These are phyloP conservation scores for Calcarius lapponicus DNA, from an alignment of 2,797 vertebrate genomes.

Conservation along the genomic window DNA sequence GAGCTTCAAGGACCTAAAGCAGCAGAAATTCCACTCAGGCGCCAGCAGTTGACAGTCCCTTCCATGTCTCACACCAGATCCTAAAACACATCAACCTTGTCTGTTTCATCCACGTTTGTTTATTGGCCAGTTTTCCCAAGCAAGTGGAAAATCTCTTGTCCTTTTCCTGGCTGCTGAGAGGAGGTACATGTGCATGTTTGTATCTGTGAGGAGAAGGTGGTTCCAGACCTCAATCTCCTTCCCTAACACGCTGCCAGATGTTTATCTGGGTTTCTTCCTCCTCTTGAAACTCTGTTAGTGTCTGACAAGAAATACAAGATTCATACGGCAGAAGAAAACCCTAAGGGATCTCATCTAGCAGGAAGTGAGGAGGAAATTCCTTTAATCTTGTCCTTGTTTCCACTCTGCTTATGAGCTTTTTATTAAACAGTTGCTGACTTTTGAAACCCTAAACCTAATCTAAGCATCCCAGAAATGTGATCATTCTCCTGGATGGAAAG, in stretches of 20 bases:
- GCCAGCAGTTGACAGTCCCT: not conserved
- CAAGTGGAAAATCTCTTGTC: not conserved
- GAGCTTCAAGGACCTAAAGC: not conserved
- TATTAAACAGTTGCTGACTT: slow-evolving; percentile 38
- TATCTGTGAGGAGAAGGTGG: not conserved
- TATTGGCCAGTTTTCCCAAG: fast-evolving
- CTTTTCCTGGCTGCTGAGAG: not conserved
- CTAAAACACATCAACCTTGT: not conserved
- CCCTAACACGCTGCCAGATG: not conserved
- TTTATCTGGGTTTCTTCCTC: slow-evolving; percentile 26
- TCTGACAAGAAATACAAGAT: slow-evolving; percentile 43
- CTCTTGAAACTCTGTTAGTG: not conserved
- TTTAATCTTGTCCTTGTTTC: slow-evolving; percentile 63
- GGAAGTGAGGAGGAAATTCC: slow-evolving; percentile 37
- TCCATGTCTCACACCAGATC: not conserved
- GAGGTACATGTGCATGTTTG: not conserved
- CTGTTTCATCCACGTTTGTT: not conserved
- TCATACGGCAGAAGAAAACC: slow-evolving; percentile 30
- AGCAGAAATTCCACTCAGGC: not conserved
- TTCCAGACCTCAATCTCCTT: not conserved
- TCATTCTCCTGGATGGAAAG: not conserved
- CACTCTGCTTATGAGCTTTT: slow-evolving; percentile 39
- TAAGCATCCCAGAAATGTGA: slow-evolving; percentile 22
- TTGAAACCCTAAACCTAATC: slow-evolving; percentile 4
- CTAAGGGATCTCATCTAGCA: slow-evolving; percentile 11